phyloP scores from a whole-genome alignment of 1,140 invertebrate species.

The Drosophila ananassae region DNA sequence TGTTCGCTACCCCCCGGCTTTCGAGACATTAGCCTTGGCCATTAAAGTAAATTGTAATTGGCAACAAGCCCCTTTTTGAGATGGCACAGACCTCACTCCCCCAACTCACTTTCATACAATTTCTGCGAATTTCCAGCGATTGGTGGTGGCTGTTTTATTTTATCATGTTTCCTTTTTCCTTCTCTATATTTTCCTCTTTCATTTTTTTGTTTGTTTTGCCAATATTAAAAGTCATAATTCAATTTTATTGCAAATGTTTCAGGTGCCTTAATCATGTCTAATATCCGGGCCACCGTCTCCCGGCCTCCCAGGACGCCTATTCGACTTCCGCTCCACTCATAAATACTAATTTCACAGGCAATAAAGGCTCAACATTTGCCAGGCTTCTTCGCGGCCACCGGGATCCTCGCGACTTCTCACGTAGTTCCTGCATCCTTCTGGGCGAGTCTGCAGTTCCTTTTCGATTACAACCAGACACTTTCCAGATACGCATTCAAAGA shows the following conservation, averaged over 20 bases:
- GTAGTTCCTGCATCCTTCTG: constrained; percentile 43
- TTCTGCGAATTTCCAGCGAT: constrained; percentile 39
- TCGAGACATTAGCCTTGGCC: constrained; percentile 56
- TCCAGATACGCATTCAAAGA: constrained; percentile 58
- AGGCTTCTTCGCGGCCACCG: constrained; percentile 15
- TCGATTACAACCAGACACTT: constrained; percentile 68
- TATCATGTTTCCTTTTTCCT: constrained; percentile 5
- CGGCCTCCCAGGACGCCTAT: constrained; percentile 64
- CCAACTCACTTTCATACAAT: neutral
- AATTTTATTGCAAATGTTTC: constrained; percentile 84
- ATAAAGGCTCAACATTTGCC: constrained; percentile 79
- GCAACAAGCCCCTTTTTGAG: constrained; percentile 39
- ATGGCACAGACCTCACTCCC: constrained; percentile 12
- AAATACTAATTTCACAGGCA: constrained; percentile 84
- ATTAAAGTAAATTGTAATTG: constrained; percentile 82
- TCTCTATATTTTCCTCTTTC: constrained; percentile 1
- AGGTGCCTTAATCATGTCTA: constrained; percentile 82
- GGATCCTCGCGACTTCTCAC: constrained; percentile 47
- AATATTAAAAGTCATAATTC: constrained; percentile 83
- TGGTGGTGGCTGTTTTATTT: constrained; percentile 29
- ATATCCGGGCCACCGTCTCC: constrained; percentile 60
- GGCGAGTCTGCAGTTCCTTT: constrained; percentile 29
- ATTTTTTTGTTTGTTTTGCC: constrained; percentile 33
- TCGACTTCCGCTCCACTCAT: constrained; percentile 67
- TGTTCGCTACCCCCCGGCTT: neutral